Conservation (phyloP, 2,888 invertebrate genomes). For the Pharmacophagus antenor region DNA sequence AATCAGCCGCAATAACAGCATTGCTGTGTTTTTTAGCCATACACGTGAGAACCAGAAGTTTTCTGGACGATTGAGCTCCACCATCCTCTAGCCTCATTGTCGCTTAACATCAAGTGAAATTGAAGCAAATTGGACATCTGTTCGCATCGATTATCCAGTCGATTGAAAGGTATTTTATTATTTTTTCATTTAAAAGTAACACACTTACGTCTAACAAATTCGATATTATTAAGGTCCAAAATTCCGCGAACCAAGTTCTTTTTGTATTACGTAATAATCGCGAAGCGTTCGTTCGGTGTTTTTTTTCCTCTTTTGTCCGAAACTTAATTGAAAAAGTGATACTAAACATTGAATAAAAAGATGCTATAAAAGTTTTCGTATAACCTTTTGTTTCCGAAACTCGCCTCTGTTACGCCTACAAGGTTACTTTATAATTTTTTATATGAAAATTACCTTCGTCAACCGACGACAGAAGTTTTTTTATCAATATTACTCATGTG, state of each 20-base stretch:
- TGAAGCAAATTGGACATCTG: too few species aligned
- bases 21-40: too few species aligned
- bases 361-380: slow-evolving; percentile 8
- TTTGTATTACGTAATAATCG: neutral
- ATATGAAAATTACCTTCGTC: neutral
- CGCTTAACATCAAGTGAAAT: too few species aligned
- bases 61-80: too few species aligned
- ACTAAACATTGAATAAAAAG: slow-evolving; percentile 12
- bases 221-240: neutral
- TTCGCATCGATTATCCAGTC: neutral
- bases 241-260: neutral
- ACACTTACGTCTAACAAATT: neutral
- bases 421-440: neutral
- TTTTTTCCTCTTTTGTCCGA: slow-evolving; percentile 6
- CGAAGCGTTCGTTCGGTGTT: neutral
- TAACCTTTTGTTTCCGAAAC: neutral
- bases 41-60: too few species aligned
- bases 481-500: too few species aligned
- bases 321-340: slow-evolving; percentile 14
- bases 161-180: neutral
- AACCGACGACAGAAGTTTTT: neutral
- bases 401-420: neutral
- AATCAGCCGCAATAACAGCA: too few species aligned
- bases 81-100: too few species aligned
- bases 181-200: neutral